Evolutionary conservation across 2,888 invertebrate genomes (phyloP).

Genomic region (Busseola fusca): DNA sequence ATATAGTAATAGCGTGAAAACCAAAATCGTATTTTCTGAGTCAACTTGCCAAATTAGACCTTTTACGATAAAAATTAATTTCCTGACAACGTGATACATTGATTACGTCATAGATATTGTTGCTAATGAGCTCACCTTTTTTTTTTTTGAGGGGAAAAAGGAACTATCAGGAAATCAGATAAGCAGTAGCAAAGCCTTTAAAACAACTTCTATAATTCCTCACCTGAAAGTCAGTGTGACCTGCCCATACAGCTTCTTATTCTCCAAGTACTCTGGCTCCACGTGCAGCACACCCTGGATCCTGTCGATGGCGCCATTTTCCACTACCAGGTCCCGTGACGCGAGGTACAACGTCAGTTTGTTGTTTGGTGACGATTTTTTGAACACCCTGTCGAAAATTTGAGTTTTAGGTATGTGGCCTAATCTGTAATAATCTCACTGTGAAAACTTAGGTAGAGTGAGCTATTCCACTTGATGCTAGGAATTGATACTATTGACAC

Average conservation of each 20-base stretch:
- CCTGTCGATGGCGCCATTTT: constrained; percentile 92
- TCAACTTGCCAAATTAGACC: neutral
- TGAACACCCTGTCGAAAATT: constrained; percentile 91
- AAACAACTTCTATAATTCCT: constrained; percentile 59
- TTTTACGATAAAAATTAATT: neutral
- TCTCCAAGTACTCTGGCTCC: constrained; percentile 94
- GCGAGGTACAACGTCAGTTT: constrained; percentile 95
- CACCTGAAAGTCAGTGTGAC: constrained; percentile 97
- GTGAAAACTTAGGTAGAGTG: neutral
- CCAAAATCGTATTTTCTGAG: neutral
- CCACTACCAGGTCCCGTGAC: constrained; percentile 94
- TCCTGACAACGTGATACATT: neutral
- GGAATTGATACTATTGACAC: neutral
- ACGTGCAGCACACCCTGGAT: constrained; percentile 97
- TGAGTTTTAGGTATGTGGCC: neutral
- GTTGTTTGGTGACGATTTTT: constrained; percentile 95
- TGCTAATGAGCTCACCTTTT: neutral
- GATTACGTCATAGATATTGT: neutral
- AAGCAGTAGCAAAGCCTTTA: neutral
- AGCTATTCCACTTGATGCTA: neutral
- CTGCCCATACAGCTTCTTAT: constrained; percentile 95
- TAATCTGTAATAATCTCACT: neutral
- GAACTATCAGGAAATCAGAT: neutral
- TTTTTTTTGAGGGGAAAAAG: neutral
- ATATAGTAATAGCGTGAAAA: neutral